Evolutionary conservation across 2,797 vertebrate genomes (phyloP).

Genomic region (Propithecus perrieri): DNA sequence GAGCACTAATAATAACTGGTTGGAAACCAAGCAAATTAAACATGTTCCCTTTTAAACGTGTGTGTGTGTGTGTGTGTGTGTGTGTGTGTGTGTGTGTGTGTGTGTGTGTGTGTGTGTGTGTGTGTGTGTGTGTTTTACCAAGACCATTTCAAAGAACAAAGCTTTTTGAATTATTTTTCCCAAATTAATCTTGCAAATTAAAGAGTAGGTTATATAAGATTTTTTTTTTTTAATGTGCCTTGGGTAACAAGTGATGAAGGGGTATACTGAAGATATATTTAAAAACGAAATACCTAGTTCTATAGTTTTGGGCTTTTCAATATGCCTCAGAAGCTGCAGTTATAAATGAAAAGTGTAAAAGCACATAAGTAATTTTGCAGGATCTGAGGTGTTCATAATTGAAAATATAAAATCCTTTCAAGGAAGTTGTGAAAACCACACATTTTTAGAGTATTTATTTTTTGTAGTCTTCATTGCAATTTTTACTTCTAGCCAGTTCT

Average conservation of each 20-base stretch:
- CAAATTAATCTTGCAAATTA: conserved; percentile 37
- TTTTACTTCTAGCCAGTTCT: neutral
- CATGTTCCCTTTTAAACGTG: neutral
- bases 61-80: neutral
- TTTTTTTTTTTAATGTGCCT: neutral
- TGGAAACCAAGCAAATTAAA: conserved; percentile 39
- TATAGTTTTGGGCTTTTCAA: neutral
- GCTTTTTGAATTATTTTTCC: conserved; percentile 12
- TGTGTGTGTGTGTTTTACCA: neutral
- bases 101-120: neutral
- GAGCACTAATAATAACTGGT: conserved; percentile 30
- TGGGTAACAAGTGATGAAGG: neutral
- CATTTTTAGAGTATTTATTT: conserved; percentile 26
- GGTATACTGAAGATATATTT: neutral
- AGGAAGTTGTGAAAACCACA: neutral
- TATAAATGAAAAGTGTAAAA: neutral
- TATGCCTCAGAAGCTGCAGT: neutral
- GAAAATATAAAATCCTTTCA: neutral
- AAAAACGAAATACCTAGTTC: conserved; percentile 7
- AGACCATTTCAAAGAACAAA: conserved; percentile 1
- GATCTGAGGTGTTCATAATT: neutral
- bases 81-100: neutral
- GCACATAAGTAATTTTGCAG: neutral
- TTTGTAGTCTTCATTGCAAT: neutral
- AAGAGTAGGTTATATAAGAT: neutral